These are phyloP conservation scores for Nephotettix cincticeps DNA, from an alignment of 1,140 invertebrate genomes.

Conservation along the genomic window DNA sequence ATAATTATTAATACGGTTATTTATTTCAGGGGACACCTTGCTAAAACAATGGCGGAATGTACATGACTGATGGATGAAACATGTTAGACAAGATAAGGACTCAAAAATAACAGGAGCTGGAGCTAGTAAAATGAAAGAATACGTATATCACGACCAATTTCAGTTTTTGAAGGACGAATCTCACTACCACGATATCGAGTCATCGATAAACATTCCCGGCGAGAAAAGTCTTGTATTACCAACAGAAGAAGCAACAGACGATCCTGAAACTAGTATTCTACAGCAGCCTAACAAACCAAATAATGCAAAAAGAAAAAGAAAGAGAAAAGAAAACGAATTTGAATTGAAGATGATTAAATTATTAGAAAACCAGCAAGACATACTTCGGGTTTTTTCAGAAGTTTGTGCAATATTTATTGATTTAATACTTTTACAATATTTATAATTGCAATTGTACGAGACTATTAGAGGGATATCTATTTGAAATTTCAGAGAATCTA, in stretches of 20 bases:
- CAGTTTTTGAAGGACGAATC: not conserved
- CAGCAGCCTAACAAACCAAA: not conserved
- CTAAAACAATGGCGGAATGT: not conserved
- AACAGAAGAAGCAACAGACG: not conserved
- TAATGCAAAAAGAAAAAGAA: slow-evolving; percentile 19
- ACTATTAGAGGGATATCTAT: no score
- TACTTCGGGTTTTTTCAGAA: slow-evolving; percentile 32
- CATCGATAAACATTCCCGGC: no score
- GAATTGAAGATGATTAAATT: slow-evolving; percentile 14
- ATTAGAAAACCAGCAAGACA: not conserved
- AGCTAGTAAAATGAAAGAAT: slow-evolving; percentile 6
- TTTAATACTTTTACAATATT: no score
- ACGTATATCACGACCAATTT: slow-evolving; percentile 14
- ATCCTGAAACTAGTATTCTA: not conserved
- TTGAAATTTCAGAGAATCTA: no score
- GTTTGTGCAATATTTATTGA: no score
- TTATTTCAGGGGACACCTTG: not conserved
- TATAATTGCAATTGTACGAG: no score
- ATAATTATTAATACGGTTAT: no score
- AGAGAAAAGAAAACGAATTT: slow-evolving; percentile 23
- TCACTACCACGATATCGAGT: not conserved
- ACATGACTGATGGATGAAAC: not conserved
- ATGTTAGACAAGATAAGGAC: not conserved
- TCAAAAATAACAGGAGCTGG: not conserved
- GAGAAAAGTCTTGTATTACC: no score